These are phyloP conservation scores for Petromus typicus DNA, from an alignment of 2,113 vertebrate species.

Conservation along the genomic window DNA sequence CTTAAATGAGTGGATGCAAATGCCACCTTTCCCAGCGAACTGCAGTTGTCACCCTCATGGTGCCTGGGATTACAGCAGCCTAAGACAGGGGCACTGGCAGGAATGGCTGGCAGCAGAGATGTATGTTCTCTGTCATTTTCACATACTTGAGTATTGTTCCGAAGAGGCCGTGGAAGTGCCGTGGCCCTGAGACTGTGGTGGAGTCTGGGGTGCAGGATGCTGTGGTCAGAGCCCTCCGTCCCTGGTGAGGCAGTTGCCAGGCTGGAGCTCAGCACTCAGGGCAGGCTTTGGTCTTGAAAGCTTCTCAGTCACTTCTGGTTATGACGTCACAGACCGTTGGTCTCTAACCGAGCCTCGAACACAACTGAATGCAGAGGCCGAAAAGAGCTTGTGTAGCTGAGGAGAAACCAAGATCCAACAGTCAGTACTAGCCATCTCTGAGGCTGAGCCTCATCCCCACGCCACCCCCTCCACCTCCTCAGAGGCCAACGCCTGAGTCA, in stretches of 20 bases:
- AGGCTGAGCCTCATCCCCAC: not conserved
- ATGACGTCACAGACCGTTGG: not conserved
- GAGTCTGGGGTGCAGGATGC: not conserved
- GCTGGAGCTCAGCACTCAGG: not conserved
- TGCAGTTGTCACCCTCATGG: not conserved
- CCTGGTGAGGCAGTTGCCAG: not conserved
- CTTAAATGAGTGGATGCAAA: not conserved
- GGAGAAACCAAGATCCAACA: not conserved
- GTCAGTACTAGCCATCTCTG: not conserved
- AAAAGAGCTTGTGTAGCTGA: not conserved
- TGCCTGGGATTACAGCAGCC: not conserved
- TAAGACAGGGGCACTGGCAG: not conserved
- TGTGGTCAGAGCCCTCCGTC: not conserved
- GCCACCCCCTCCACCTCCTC: accelerated
- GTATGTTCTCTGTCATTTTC: conserved; percentile 3
- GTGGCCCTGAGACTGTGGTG: not conserved
- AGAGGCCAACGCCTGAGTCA: not conserved
- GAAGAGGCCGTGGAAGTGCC: not conserved
- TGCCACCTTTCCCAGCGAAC: not conserved
- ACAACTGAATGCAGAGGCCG: not conserved
- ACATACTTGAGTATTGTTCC: not conserved
- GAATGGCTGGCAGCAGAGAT: not conserved
- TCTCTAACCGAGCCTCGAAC: not conserved
- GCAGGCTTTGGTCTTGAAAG: not conserved
- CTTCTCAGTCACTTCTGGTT: not conserved